Evolutionary conservation across 2,113 vertebrate genomes (phyloP).

Genomic region (Microcebus jonahi): DNA sequence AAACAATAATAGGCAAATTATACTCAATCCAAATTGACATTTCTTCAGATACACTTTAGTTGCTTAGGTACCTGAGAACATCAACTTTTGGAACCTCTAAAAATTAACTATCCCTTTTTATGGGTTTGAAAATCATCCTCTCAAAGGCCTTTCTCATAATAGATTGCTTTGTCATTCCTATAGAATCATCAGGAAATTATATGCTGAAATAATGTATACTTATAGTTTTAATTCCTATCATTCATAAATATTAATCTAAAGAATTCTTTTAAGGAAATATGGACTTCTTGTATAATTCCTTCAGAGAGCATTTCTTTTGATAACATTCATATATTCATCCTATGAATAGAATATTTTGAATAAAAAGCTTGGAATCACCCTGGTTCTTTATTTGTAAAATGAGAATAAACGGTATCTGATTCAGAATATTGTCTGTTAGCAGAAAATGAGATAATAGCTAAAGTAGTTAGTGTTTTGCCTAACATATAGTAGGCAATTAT

Average conservation of each 20-base stretch:
- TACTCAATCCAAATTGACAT: conserved; percentile 48
- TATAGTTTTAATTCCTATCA: conserved; percentile 8
- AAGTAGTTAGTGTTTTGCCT: neutral
- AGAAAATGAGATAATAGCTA: neutral
- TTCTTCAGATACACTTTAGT: conserved; percentile 22
- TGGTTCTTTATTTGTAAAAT: neutral
- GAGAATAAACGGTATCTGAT: neutral
- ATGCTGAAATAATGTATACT: neutral
- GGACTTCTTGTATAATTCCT: neutral
- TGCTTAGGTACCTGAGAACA: neutral
- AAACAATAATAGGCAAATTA: conserved; percentile 65
- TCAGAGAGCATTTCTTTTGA: neutral
- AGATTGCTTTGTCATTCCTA: neutral
- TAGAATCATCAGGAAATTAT: neutral
- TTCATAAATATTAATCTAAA: conserved; percentile 37
- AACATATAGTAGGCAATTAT: neutral
- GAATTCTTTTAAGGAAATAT: conserved; percentile 15
- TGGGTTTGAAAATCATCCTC: neutral
- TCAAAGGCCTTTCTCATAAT: neutral
- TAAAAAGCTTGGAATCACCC: neutral
- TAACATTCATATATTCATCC: neutral
- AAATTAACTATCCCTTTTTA: neutral
- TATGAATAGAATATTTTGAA: neutral
- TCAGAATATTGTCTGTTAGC: neutral
- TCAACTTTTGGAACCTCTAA: neutral